Base-by-base conservation (phyloP, 2,113 vertebrate species). In the Tachycineta bicolor region DNA sequence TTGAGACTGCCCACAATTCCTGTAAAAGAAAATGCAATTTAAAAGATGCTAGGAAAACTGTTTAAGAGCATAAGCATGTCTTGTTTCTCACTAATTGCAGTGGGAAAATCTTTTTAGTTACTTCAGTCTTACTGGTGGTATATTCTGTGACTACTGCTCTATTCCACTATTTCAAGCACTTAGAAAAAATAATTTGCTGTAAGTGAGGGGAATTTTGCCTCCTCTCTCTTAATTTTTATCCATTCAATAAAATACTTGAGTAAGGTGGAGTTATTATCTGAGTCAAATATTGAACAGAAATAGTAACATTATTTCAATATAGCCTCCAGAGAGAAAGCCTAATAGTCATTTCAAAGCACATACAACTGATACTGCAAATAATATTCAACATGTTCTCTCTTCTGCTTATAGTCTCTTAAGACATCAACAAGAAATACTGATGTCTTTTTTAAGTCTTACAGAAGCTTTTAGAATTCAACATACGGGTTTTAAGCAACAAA, bases 1-100 rank as follows among this genome's bases (percentile, higher is more conserved):
- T 99, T 99, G 95, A 99, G 96, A 87, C 98, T 98, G 75, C 98
- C 98, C 68, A 99, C 99, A 43, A 99, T 95, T 93, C 98, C 99
- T 99, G 96, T 37, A 97, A 97, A 70, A 96, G 78, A 50, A 90
- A 49, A 94, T 4, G 19, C 8, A 73, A 76, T 79, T 92, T 87
- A 58, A 55, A 80, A 95, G n/a, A 79, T 59, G 60, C 31, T 79
- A 33, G 13, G 34, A 24, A 86, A 90, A 47, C 8, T 22, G 11
- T 39, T 84, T 44, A 62, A 55, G 24, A 86, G 49, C 28, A 39
- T 55, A 87, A 87, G 37, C 39, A 34, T 4, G 3, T 31, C 46
- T 37, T 58, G n/a, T 58, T 58, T 47, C 28, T 68, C n/a, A 67
- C 23, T 17, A 39, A 68, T 7, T 47, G n/a, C 28, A 58, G n/a